Percentiles rank a stretch among this genome's conserved stretches.
Conservation (phyloP, 1,140 invertebrate species). For the Eufriesea mexicana region DNA sequence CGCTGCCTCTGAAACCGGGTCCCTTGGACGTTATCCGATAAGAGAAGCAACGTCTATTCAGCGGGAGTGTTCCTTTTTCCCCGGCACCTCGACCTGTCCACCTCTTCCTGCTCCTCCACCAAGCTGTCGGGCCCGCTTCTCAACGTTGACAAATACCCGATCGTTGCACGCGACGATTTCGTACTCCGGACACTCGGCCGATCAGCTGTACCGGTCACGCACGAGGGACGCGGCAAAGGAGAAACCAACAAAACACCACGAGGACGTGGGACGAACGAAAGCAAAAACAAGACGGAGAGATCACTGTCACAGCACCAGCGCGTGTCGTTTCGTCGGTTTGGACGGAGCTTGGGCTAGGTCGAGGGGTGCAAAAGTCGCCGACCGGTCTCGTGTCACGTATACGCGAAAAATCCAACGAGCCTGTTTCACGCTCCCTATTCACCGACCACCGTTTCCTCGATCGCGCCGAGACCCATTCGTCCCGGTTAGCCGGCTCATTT, state of each 20-base stretch:
- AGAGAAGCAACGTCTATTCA: slow-evolving; percentile 44
- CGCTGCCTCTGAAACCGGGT: slow-evolving; percentile 16
- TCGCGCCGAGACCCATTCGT: background rate
- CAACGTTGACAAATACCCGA: background rate
- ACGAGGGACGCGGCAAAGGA: background rate
- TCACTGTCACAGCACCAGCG: slow-evolving; percentile 42
- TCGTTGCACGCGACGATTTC: slow-evolving; percentile 12
- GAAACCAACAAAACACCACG: background rate
- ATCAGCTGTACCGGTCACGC: slow-evolving; percentile 14
- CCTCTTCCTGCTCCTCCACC: background rate
- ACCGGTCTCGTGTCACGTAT: background rate
- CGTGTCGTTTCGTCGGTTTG: background rate
- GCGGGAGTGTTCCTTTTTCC: slow-evolving; percentile 31
- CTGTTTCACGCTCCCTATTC: background rate
- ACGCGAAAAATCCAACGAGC: background rate
- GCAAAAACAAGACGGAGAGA: background rate
- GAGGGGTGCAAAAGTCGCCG: too few species aligned
- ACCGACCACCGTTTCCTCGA: background rate
- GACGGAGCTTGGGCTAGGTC: too few species aligned
- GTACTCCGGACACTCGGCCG: background rate
- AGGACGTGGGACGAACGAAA: slow-evolving; percentile 5
- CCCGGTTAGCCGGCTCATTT: slow-evolving; percentile 27
- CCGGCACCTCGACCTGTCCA: slow-evolving; percentile 29
- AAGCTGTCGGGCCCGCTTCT: background rate
- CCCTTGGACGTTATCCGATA: slow-evolving; percentile 49